Base-by-base conservation (phyloP, 2,113 vertebrate species). In the Pseudonaja textilis region DNA sequence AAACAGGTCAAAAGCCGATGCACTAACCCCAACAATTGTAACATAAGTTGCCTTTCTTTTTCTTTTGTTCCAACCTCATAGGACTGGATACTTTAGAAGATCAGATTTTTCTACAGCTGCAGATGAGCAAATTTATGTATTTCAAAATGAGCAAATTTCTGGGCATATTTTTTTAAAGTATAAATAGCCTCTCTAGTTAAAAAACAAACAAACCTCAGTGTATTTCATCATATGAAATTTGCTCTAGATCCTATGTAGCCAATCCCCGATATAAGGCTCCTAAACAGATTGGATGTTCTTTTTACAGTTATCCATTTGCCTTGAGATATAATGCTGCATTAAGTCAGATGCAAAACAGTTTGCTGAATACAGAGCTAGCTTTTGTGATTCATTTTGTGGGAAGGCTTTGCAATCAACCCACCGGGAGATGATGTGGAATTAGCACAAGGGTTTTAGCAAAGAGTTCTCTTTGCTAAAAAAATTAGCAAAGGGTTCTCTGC, bases 321-420 rank as follows among this genome's bases (percentile, higher is more conserved):
- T 0, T 42, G 23, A 34, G 81, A 34, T 92, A 93, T 91, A 94
- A 93, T 90, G 45, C 5, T 95, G 56, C 74, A 9, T 22, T 88
- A 81, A 94, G 9, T 39, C 42, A 90, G 61, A 86, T 94, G 61
- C 61, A 94, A 94, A 93, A 95, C 59, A 69, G 93, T 81, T 91
- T 93, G 0, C 87, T 0, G 2, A 93, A 26, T 88, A 64, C 1
- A 88, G 54, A n/a, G 52, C 87, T 23, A 89, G 50, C 86, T 95
- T 92, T 29, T 92, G 47, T 92, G 81, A 56, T 14, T 89, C 29
- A 86, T 4, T 55, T 94, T 92, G 50, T 54, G 92, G 90, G 85
- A 94, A 92, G 22, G 12, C 95, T 94, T 59, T 55, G 22, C 8
- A 42, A 93, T 54, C 3, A 87, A 20, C 25, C 29, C 55, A 14